Percentiles rank a stretch among this genome's conserved stretches.
phyloP scores from a whole-genome alignment of 1,140 invertebrate species.

The Microplitis mediator region DNA sequence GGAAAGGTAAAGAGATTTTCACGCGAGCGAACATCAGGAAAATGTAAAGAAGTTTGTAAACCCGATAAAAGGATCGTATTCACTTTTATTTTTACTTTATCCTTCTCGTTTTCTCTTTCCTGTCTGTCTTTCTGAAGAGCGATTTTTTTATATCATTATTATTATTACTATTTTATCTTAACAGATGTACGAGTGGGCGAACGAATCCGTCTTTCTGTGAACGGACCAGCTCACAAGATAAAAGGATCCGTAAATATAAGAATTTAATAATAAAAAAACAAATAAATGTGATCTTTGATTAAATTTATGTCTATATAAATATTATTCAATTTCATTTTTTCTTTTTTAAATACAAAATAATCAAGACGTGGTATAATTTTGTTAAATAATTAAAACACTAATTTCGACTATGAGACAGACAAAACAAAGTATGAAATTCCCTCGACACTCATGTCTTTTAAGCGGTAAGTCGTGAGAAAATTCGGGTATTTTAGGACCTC shows the following conservation, averaged over 20 bases:
- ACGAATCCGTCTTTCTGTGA: background rate
- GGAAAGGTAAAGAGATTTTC: slow-evolving; percentile 21
- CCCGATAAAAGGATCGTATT: slow-evolving; percentile 26
- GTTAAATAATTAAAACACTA: no score
- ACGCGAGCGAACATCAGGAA: slow-evolving; percentile 12
- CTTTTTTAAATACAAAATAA: no score
- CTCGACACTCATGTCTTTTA: no score
- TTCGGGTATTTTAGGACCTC: no score
- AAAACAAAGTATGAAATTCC: no score
- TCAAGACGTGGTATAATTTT: no score
- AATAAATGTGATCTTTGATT: background rate
- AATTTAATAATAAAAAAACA: background rate
- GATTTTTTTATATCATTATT: no score
- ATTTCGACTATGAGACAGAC: no score
- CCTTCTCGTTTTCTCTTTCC: background rate
- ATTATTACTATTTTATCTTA: slow-evolving; percentile 14
- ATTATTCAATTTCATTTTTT: background rate
- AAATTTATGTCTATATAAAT: background rate
- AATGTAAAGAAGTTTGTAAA: slow-evolving; percentile 27
- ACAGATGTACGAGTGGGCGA: slow-evolving; percentile 11
- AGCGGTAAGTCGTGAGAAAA: no score
- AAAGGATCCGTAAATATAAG: slow-evolving; percentile 19
- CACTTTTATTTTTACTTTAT: background rate
- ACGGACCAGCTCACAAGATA: slow-evolving; percentile 12
- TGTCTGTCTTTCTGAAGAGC: background rate